Base-by-base conservation (phyloP, 2,113 vertebrate species). In the Malurus cyaneus region DNA sequence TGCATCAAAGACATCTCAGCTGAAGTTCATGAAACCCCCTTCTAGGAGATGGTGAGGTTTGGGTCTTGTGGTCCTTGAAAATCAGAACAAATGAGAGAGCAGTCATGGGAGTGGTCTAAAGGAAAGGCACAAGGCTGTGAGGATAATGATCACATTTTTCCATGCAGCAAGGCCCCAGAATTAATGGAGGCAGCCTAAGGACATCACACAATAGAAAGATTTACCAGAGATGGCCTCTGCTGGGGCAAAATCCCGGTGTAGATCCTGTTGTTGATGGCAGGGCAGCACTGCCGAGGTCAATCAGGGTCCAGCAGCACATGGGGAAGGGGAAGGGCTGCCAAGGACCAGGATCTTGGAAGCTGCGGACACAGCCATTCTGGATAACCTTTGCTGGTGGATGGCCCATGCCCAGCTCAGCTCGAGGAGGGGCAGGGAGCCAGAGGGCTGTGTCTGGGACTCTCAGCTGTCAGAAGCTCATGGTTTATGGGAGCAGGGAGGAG, bases 271-370 rank as follows among this genome's bases (percentile, higher is more conserved):
- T 8, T 17, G 24, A 11, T 26, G 50, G 49, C 64, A 83, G 19
- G 17, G 26, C 42, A 61, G 56, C 34, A 31, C 46, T 3, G 4
- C 31, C 14, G 31, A 70, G 66, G 8, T 17, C 8, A 0, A 1
- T 3, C 29, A 34, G 28, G 64, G 31, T 62, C 44, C 64, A 80
- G 71, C 34, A 72, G 50, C 53, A 28, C 14, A 0, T 3, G 11
- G n/a, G 47, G 47, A 23, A 44, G 41, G n/a, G 41, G 31, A 49
- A 87, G 29, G 23, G 60, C 56, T 84, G 47, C 65, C 64, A 78
- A 36, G 57, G 50, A 59, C 24, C 46, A 57, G 31, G 39, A 61
- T 24, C 20, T 70, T 54, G 79, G 49, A 64, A 87, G 17, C 9
- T 94, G 56, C 34, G 66, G 78, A 57, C 36, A 76, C 46, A n/a